Evolutionary conservation across 37 sponge, comb jelly and placozoan species (phyloP), one percentile per base, ranked within the genome.

Genomic region (Haliclona indistincta): DNA sequence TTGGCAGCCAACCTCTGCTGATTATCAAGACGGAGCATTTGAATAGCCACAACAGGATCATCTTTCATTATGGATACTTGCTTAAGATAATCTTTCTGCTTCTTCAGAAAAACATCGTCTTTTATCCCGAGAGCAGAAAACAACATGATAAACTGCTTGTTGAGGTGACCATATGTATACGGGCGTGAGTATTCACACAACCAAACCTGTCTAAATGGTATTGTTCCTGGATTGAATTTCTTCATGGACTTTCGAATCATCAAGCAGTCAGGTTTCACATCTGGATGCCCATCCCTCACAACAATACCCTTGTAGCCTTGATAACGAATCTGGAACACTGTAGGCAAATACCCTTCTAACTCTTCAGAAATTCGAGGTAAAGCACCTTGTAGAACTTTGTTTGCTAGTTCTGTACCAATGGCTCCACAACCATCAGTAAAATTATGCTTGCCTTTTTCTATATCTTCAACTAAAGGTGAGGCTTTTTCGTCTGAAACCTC

Each of bases 371-470:
- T 6, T 20, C 33, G 32, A 26, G 66, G 17, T 22, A 71, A 33
- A 49, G 66, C n/a, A 29, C 53, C 36, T 45, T 81, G 45, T 45
- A 29, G 43, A 13, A 91, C 19, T 54, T 56, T 29, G 42, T 44
- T 38, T 0, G 93, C 93, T 25, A 86, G 26, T 10, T 75, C 34
- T 2, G 47, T 37, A 23, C 84, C 64, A 11, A 92, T 62, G n/a
- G 40, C 44, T 26, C 93, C 93, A 88, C 93, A 92, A 22, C 93
- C 93, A 80, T 92, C 93, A 0, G 93, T 92, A 53, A 87, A 92
- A 40, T 80, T 87, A 26, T 29, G 49, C 33, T 13, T 61, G 2
- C 55, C 58, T 38, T 23, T 74, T 56, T 83, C 86, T n/a, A 90
- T 80, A 43, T 90, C 91, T 3, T 70, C 82, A 56, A 73, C 49